Evolutionary conservation across 2,888 invertebrate genomes (phyloP).

Genomic region (Branchipolynoe longqiensis): DNA sequence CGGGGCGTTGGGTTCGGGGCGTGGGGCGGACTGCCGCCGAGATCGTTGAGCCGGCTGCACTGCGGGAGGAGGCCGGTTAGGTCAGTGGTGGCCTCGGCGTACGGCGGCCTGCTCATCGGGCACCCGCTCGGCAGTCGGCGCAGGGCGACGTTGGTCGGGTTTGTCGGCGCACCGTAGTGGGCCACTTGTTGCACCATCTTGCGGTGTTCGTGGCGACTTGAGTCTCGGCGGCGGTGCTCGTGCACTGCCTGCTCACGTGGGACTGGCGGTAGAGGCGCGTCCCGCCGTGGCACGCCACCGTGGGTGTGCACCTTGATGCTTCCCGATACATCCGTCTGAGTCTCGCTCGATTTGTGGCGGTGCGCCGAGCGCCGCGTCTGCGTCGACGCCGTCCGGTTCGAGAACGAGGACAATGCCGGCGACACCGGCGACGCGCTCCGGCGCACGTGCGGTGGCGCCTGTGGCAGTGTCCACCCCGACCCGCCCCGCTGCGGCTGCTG

Average conservation of each 20-base stretch:
- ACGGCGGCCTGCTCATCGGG: background rate
- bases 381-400: background rate
- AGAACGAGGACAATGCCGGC: background rate
- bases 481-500: background rate
- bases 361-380: background rate
- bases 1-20: too few species aligned
- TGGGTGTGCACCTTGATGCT: background rate
- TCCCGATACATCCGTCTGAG: constrained; percentile 17
- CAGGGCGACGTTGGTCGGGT: too few species aligned
- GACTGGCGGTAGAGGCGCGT: constrained; percentile 22
- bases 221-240: background rate
- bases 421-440: too few species aligned
- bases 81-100: constrained; percentile 19
- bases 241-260: background rate
- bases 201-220: background rate
- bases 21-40: too few species aligned
- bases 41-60: too few species aligned
- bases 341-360: background rate
- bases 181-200: background rate
- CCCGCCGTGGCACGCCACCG: background rate
- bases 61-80: too few species aligned
- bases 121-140: background rate
- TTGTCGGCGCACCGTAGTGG: constrained; percentile 19
- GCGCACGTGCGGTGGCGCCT: background rate
- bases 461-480: constrained; percentile 1